phyloP scores from a whole-genome alignment of 1,140 invertebrate genomes.

The Psix sp. region DNA sequence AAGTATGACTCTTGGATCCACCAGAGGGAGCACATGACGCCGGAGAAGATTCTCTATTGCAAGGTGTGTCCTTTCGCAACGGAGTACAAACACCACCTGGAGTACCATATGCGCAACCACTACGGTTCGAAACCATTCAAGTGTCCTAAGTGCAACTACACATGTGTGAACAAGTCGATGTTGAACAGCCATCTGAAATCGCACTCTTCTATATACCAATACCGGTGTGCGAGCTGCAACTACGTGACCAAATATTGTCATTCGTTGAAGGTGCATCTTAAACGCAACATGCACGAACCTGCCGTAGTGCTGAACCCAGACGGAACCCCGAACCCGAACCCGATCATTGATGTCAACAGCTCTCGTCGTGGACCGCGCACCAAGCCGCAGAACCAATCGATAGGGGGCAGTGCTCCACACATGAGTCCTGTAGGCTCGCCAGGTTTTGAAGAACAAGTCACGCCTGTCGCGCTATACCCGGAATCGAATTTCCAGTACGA shows the following conservation, averaged over 20 bases:
- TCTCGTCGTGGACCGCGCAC: constrained; percentile 90
- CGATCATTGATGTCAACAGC: constrained; percentile 94
- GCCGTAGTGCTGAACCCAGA: constrained; percentile 91
- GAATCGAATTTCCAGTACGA: neutral
- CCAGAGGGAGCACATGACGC: constrained; percentile 91
- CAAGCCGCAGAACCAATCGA: constrained; percentile 70
- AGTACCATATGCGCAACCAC: constrained; percentile 98
- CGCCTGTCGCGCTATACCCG: neutral
- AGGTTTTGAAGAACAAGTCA: neutral
- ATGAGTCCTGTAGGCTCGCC: constrained; percentile 5
- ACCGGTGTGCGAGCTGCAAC: constrained; percentile 94
- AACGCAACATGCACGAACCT: constrained; percentile 90
- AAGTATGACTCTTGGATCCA: constrained; percentile 97
- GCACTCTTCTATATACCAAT: constrained; percentile 98
- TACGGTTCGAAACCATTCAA: constrained; percentile 97
- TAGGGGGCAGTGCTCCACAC: neutral
- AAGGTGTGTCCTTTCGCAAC: constrained; percentile 97
- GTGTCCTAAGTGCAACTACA: constrained; percentile 93
- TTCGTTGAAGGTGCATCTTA: constrained; percentile 95
- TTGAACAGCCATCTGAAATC: constrained; percentile 99
- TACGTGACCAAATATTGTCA: constrained; percentile 99
- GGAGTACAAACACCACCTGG: constrained; percentile 98
- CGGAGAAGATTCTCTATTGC: constrained; percentile 94
- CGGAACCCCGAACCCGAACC: constrained; percentile 89
- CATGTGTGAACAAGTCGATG: constrained; percentile 99